These are phyloP conservation scores for Buphagus erythrorhynchus DNA, from an alignment of 2,797 vertebrate species.

Conservation along the genomic window DNA sequence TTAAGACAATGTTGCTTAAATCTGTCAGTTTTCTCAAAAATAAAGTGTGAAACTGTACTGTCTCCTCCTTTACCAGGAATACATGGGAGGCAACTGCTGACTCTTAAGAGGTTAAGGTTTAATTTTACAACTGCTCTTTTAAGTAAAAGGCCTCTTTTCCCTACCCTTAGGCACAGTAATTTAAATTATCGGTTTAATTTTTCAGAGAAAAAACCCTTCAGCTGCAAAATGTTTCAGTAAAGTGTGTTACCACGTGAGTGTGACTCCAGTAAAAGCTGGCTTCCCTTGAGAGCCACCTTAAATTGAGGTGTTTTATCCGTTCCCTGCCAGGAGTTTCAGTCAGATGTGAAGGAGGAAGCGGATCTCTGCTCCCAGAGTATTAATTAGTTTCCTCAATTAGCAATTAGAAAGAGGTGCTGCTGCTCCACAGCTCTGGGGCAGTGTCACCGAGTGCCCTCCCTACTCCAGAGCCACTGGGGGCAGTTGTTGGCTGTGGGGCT, in stretches of 20 bases:
- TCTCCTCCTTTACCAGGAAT: background rate
- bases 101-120: background rate
- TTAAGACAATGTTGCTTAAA: constrained; percentile 56
- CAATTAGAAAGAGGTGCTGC: fast-evolving
- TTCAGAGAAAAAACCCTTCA: background rate
- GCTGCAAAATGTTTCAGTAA: background rate
- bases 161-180: background rate
- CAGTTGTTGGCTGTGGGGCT: background rate
- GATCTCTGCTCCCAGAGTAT: background rate
- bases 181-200: background rate
- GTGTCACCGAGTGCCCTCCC: background rate
- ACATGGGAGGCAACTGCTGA: no score
- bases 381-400: background rate
- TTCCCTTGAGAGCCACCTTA: background rate
- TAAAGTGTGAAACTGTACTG: constrained; percentile 25
- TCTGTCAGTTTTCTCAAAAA: constrained; percentile 32
- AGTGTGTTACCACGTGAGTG: background rate
- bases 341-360: fast-evolving
- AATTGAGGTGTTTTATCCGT: background rate
- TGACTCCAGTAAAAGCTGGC: background rate
- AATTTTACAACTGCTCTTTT: background rate
- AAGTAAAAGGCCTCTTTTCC: background rate
- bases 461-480: background rate
- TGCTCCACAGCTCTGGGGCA: background rate
- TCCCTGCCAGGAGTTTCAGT: background rate